These are phyloP conservation scores for Epinephelus coioides DNA, from an alignment of 2,797 vertebrate species.

Conservation along the genomic window DNA sequence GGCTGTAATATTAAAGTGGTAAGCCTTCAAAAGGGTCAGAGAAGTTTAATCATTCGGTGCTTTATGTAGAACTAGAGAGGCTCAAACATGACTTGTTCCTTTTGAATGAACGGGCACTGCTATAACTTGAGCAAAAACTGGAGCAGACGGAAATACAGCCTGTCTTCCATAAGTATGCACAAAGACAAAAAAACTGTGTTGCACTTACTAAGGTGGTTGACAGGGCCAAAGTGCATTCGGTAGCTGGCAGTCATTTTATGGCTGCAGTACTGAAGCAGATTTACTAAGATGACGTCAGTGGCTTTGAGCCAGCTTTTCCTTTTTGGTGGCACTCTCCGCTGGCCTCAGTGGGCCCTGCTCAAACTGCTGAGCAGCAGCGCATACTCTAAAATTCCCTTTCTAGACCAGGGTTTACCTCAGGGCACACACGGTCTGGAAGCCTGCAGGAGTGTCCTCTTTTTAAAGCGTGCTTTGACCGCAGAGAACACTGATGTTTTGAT, in stretches of 20 bases:
- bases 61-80: constrained; percentile 50
- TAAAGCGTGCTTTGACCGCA: constrained; percentile 53
- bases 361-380: constrained; percentile 89
- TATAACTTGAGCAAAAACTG: constrained; percentile 30
- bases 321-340: constrained; percentile 91
- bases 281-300: constrained; percentile 96
- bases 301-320: constrained; percentile 92
- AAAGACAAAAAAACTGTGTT: constrained; percentile 49
- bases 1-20: constrained; percentile 71
- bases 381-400: constrained; percentile 93
- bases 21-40: constrained; percentile 63
- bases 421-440: constrained; percentile 82
- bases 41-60: constrained; percentile 59
- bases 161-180: constrained; percentile 55
- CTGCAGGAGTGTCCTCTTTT: constrained; percentile 71
- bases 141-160: constrained; percentile 40
- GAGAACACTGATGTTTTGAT: constrained; percentile 74
- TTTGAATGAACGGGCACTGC: constrained; percentile 36
- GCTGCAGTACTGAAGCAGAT: constrained; percentile 91
- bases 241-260: constrained; percentile 91
- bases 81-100: constrained; percentile 44
- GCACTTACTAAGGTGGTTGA: constrained; percentile 84
- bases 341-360: constrained; percentile 89
- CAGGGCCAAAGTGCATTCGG: constrained; percentile 92
- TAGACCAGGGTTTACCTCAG: constrained; percentile 91